phyloP scores from a whole-genome alignment of 2,888 invertebrate species.

The Drosophila ustulata region DNA sequence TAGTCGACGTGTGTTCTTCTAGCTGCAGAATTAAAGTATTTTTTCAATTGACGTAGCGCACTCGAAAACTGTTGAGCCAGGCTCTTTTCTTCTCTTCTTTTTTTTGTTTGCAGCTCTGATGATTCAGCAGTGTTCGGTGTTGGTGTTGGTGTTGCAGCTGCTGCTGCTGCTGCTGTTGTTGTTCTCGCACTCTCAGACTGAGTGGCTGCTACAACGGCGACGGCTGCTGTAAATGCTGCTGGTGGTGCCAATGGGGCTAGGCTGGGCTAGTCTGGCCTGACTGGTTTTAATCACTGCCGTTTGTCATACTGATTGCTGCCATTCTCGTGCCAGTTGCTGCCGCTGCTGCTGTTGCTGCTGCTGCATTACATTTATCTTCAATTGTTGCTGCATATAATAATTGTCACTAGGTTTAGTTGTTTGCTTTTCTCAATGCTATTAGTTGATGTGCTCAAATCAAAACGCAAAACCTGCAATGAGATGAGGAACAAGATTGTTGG shows the following conservation, averaged over 20 bases:
- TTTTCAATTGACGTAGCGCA: conserved; percentile 64
- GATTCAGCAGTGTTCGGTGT: conserved; percentile 52
- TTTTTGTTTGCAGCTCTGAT: conserved; percentile 41
- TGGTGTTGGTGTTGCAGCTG: conserved; percentile 7
- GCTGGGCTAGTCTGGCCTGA: conserved; percentile 59
- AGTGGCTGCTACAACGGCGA: conserved; percentile 27
- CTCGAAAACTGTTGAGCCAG: conserved; percentile 55
- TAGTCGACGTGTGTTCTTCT: conserved; percentile 33
- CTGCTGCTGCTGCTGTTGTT: conserved; percentile 42
- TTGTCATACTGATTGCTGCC: conserved; percentile 74
- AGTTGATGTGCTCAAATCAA: conserved; percentile 68
- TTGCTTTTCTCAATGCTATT: conserved; percentile 67
- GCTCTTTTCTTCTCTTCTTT: conserved; percentile 20
- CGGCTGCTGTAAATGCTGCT: conserved; percentile 41
- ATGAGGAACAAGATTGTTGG: conserved; percentile 38
- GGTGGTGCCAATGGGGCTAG: conserved; percentile 66
- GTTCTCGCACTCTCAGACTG: conserved; percentile 46
- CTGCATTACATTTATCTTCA: conserved; percentile 39
- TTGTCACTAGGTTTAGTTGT: conserved; percentile 47
- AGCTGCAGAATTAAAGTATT: conserved; percentile 51
- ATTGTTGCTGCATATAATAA: conserved; percentile 47
- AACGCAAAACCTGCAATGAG: conserved; percentile 74
- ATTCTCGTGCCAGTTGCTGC: conserved; percentile 71
- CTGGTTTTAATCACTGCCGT: conserved; percentile 77
- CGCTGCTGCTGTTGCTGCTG: conserved; percentile 36